Conservation (phyloP, 2,113 vertebrate species). For the Callospermophilus lateralis region DNA sequence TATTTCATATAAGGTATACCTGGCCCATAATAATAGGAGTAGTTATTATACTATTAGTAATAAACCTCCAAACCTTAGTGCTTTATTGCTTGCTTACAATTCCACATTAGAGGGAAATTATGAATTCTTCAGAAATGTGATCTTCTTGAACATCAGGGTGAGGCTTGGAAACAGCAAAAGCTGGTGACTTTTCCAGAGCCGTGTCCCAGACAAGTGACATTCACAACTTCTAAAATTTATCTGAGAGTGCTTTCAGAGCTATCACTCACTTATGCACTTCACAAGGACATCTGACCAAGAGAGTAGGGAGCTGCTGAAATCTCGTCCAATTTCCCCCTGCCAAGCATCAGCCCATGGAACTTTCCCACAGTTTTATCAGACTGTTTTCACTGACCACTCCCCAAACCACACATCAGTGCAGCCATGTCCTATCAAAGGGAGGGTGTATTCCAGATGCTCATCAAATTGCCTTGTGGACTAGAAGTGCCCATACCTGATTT, state of each 20-base stretch:
- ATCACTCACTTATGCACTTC: not conserved
- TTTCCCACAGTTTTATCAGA: too few relatives aligned
- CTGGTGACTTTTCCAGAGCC: not conserved
- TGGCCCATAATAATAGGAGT: not conserved
- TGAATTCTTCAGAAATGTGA: not conserved
- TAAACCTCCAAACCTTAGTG: not conserved
- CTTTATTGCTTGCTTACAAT: slow-evolving; percentile 28
- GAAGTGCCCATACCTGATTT: not conserved
- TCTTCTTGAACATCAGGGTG: not conserved
- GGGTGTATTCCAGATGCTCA: not conserved
- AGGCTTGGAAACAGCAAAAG: not conserved
- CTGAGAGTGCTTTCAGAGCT: not conserved
- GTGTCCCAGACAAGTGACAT: not conserved
- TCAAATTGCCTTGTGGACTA: not conserved
- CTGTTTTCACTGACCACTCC: not conserved
- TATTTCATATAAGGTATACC: not conserved
- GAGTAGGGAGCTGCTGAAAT: not conserved
- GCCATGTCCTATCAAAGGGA: not conserved
- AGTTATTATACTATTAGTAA: not conserved
- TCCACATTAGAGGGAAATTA: not conserved
- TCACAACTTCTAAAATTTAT: not conserved
- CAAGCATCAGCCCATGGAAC: not conserved
- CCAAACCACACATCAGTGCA: not conserved
- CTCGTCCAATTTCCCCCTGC: not conserved
- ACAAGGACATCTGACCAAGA: not conserved